These are phyloP conservation scores for Mylabris sibirica DNA, from an alignment of 2,888 invertebrate genomes.

Conservation along the genomic window DNA sequence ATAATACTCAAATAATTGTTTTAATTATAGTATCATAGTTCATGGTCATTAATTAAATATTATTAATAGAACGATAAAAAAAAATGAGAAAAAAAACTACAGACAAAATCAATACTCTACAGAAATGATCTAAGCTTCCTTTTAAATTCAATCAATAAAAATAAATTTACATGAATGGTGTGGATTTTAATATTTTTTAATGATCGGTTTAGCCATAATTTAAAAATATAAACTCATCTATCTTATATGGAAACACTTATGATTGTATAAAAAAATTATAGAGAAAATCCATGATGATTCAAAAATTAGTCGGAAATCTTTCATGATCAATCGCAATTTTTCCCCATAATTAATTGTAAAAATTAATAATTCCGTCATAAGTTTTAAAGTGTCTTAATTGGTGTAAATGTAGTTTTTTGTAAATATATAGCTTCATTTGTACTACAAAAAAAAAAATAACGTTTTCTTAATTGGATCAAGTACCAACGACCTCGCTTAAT, in stretches of 20 bases:
- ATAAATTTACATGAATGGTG: not conserved
- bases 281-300: not conserved
- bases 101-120: not conserved
- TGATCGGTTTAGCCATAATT: not conserved
- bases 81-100: not conserved
- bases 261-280: not conserved
- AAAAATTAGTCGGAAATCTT: not conserved
- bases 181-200: not conserved
- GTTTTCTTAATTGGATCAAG: not conserved
- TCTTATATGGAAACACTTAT: not conserved
- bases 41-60: not conserved
- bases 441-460: not conserved
- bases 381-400: not conserved
- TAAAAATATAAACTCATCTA: not conserved
- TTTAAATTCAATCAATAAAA: not conserved
- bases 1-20: not conserved
- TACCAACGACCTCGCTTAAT: conserved; percentile 9
- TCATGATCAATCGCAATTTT: not conserved
- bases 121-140: conserved; percentile 3
- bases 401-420: too few species aligned
- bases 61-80: not conserved
- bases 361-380: not conserved
- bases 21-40: not conserved
- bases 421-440: not conserved
- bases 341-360: too few species aligned